Evolutionary conservation across 2,797 vertebrate species (phyloP).

Genomic region (Natrix natrix): DNA sequence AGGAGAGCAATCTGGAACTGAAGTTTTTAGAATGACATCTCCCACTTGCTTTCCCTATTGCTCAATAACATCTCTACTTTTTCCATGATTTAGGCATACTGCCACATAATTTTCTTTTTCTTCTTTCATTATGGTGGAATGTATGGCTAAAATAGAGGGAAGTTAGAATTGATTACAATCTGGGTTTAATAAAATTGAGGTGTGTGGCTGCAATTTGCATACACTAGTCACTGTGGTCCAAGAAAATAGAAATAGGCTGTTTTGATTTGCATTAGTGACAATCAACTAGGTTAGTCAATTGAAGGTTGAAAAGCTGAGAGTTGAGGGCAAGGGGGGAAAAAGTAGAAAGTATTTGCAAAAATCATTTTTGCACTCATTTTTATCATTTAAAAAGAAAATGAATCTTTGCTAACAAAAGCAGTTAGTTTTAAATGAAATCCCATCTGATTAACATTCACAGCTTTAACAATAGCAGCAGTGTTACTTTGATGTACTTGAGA

Average conservation of each 20-base stretch:
- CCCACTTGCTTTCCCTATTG: neutral
- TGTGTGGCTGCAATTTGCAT: neutral
- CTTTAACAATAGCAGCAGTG: neutral
- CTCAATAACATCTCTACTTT: neutral
- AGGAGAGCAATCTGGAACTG: neutral
- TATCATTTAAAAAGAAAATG: neutral
- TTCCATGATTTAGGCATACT: neutral
- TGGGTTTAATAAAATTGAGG: neutral
- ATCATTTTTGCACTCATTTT: neutral
- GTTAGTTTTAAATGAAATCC: neutral
- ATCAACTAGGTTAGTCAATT: neutral
- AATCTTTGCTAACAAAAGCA: neutral
- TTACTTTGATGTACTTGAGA: neutral
- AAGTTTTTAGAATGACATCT: neutral
- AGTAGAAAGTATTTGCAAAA: neutral
- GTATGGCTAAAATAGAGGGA: neutral
- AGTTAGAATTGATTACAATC: neutral
- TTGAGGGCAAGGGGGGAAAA: accelerated
- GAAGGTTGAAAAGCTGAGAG: neutral
- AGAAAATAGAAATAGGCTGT: neutral
- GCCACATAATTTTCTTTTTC: neutral
- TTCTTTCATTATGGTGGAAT: neutral
- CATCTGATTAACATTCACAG: neutral
- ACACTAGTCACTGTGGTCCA: neutral
- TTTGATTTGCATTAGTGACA: neutral